These are phyloP conservation scores for Mimachlamys varia DNA, from an alignment of 2,888 invertebrate genomes.

Conservation along the genomic window DNA sequence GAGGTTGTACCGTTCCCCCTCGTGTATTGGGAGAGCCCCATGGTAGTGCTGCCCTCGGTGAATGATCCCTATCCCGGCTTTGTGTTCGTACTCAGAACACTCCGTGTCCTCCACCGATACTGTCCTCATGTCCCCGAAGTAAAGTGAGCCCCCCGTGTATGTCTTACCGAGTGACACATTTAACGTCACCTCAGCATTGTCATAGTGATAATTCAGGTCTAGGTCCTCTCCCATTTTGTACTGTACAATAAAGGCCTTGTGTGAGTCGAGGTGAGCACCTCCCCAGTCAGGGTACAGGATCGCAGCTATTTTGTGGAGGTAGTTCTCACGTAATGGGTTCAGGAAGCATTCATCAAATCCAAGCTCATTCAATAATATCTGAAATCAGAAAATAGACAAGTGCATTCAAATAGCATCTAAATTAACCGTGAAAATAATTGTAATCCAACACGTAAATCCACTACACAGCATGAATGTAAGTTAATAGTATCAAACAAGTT, in stretches of 20 bases:
- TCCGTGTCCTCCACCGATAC: conserved; percentile 52
- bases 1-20: conserved; percentile 80
- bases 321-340: conserved; percentile 76
- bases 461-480: too few species aligned
- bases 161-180: conserved; percentile 80
- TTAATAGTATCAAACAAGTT: too few species aligned
- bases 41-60: conserved; percentile 82
- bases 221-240: conserved; percentile 79
- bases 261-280: conserved; percentile 80
- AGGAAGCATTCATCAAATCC: conserved; percentile 80
- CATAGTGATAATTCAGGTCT: conserved; percentile 81
- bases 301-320: conserved; percentile 76
- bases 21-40: conserved; percentile 79
- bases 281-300: conserved; percentile 80
- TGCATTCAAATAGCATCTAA: background rate
- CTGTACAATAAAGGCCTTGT: conserved; percentile 81
- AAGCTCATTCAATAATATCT: conserved; percentile 81
- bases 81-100: conserved; percentile 67
- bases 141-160: conserved; percentile 80
- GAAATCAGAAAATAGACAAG: conserved; percentile 46
- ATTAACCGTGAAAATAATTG: background rate
- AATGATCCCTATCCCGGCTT: conserved; percentile 75
- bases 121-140: conserved; percentile 79
- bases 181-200: conserved; percentile 82
- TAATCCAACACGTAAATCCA: too few species aligned